These are phyloP conservation scores for Leptinotarsa haldemani DNA, from an alignment of 2,888 invertebrate genomes.

Conservation along the genomic window DNA sequence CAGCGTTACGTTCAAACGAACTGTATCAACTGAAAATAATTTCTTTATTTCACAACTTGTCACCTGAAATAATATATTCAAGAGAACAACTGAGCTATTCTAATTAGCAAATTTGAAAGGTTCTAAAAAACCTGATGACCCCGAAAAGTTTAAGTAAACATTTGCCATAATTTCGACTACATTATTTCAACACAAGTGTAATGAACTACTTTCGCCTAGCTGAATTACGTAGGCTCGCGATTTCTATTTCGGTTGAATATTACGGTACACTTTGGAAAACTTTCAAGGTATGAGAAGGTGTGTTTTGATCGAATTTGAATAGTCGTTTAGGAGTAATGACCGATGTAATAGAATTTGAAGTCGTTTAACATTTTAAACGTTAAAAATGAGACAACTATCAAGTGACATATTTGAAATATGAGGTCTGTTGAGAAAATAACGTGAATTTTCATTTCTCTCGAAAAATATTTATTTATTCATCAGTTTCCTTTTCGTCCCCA, in stretches of 20 bases:
- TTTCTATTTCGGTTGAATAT: constrained; percentile 25
- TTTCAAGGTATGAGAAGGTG: constrained; percentile 8
- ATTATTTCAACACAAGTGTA: constrained; percentile 19
- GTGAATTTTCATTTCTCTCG: too few species aligned
- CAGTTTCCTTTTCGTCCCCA: too few species aligned
- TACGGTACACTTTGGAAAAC: constrained; percentile 1
- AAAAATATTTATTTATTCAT: too few species aligned
- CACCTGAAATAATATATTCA: background rate
- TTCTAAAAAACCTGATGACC: constrained; percentile 33
- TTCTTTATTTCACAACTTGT: background rate
- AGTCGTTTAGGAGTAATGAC: background rate
- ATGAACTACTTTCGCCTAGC: constrained; percentile 34
- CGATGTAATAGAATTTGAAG: background rate
- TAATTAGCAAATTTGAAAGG: constrained; percentile 41
- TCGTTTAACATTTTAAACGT: background rate
- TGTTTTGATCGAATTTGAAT: background rate
- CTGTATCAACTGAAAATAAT: background rate
- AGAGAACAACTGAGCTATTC: background rate
- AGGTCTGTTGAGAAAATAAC: too few species aligned
- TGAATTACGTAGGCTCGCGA: constrained; percentile 28
- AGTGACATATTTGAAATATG: too few species aligned
- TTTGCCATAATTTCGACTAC: constrained; percentile 34
- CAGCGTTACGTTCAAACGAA: background rate
- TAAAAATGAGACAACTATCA: too few species aligned
- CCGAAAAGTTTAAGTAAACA: constrained; percentile 39